These are phyloP conservation scores for Pachyseris speciosa DNA, from an alignment of 64 coral and sea anemone genomes.

Conservation along the genomic window DNA sequence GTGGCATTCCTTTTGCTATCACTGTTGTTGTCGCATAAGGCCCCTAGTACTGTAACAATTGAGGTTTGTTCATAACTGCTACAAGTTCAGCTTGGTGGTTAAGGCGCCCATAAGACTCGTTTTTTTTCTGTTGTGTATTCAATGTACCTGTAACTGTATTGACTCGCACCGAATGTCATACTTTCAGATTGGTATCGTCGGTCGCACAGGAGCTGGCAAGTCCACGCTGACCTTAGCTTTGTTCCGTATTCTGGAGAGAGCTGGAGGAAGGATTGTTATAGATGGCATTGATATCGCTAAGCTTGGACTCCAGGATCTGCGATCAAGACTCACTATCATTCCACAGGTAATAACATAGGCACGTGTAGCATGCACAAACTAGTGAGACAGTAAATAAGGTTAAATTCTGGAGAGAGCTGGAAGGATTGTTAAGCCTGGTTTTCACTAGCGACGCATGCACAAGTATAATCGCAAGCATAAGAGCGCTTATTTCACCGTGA, in stretches of 20 bases:
- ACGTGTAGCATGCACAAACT: neutral
- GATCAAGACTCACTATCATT: slow-evolving; percentile 81
- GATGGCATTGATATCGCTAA: slow-evolving; percentile 72
- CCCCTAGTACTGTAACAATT: too few species aligned
- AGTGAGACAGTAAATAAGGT: neutral
- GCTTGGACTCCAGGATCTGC: slow-evolving; percentile 72
- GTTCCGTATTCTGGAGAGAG: slow-evolving; percentile 54
- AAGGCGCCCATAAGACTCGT: too few species aligned
- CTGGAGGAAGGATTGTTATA: slow-evolving; percentile 52
- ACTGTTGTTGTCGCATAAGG: too few species aligned
- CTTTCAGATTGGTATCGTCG: slow-evolving; percentile 68
- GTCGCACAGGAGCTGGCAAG: slow-evolving; percentile 78
- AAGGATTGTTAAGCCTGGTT: too few species aligned
- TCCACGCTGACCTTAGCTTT: slow-evolving; percentile 50
- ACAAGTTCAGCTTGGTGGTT: too few species aligned
- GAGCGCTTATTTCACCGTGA: too few species aligned
- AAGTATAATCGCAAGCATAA: too few species aligned
- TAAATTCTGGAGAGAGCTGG: neutral
- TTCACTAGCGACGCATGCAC: too few species aligned
- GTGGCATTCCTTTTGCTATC: too few species aligned
- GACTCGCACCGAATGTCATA: neutral
- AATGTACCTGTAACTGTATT: too few species aligned
- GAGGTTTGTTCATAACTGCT: too few species aligned
- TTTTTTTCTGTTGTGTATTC: too few species aligned
- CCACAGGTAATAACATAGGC: slow-evolving; percentile 55